phyloP scores from a whole-genome alignment of 1,140 invertebrate genomes.

The Oedothorax gibbosus region DNA sequence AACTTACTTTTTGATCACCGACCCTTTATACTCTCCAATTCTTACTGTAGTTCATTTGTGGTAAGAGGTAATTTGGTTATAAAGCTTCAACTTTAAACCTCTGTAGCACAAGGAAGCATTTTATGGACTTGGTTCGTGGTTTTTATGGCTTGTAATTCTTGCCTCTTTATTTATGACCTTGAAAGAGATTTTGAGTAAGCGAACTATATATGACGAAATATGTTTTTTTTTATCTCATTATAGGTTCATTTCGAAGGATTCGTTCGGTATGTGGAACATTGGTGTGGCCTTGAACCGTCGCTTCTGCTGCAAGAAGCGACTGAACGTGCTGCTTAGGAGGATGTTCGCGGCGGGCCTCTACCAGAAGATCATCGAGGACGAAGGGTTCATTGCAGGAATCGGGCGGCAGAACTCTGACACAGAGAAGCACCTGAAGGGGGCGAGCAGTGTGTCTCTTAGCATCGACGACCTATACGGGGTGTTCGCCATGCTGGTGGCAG shows the following conservation, averaged over 20 bases:
- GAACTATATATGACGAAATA: neutral
- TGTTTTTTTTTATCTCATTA: neutral
- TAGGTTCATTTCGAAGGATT: neutral
- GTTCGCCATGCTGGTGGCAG: neutral
- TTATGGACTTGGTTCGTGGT: no score
- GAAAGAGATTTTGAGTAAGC: no score
- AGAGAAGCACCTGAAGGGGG: neutral
- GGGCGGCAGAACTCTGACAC: neutral
- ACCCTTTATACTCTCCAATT: no score
- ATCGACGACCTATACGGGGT: slow-evolving; percentile 1
- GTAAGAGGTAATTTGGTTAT: no score
- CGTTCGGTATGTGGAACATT: slow-evolving; percentile 13
- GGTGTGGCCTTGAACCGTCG: neutral
- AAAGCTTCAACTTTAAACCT: no score
- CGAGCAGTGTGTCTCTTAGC: neutral
- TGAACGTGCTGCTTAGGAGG: slow-evolving; percentile 10
- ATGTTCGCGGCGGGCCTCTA: neutral
- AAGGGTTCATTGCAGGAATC: neutral
- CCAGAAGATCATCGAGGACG: slow-evolving; percentile 7
- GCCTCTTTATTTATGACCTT: no score
- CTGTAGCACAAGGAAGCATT: no score
- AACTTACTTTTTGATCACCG: no score
- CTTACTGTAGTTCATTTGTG: no score
- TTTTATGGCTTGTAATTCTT: no score
- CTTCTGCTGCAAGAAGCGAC: neutral